Evolutionary conservation across 2,113 vertebrate species (phyloP).

Genomic region (Bujurquina vittata): DNA sequence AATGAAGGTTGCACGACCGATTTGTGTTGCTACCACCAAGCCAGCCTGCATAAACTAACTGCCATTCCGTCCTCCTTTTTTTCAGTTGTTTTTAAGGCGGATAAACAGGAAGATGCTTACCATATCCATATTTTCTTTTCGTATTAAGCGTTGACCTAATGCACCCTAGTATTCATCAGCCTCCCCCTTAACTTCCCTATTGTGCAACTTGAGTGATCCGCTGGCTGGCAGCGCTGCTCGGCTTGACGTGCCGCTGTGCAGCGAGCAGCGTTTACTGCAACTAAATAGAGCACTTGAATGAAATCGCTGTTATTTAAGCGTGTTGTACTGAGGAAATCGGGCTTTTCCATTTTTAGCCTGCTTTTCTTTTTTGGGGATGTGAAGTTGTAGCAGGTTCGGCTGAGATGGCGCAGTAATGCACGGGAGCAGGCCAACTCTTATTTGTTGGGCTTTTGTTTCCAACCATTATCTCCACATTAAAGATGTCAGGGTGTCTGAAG

Average conservation of each 20-base stretch:
- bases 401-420: background rate
- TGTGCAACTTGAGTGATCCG: slow-evolving; percentile 70
- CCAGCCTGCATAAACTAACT: slow-evolving; percentile 26
- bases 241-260: slow-evolving; percentile 46
- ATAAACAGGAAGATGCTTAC: background rate
- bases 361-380: background rate
- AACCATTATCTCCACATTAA: background rate
- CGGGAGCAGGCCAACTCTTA: slow-evolving; percentile 1
- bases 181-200: slow-evolving; percentile 62
- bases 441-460: slow-evolving; percentile 1
- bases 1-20: slow-evolving; percentile 62
- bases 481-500: background rate
- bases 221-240: slow-evolving; percentile 46
- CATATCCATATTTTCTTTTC: background rate
- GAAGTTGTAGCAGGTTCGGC: background rate
- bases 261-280: slow-evolving; percentile 9
- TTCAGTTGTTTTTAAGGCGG: background rate
- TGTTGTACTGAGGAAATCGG: background rate
- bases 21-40: slow-evolving; percentile 18
- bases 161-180: slow-evolving; percentile 2
- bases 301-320: background rate
- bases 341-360: background rate
- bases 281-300: background rate
- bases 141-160: slow-evolving; percentile 15
- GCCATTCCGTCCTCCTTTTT: background rate